Conservation (phyloP, 2,113 vertebrate species). For the Nothoprocta pentlandii region DNA sequence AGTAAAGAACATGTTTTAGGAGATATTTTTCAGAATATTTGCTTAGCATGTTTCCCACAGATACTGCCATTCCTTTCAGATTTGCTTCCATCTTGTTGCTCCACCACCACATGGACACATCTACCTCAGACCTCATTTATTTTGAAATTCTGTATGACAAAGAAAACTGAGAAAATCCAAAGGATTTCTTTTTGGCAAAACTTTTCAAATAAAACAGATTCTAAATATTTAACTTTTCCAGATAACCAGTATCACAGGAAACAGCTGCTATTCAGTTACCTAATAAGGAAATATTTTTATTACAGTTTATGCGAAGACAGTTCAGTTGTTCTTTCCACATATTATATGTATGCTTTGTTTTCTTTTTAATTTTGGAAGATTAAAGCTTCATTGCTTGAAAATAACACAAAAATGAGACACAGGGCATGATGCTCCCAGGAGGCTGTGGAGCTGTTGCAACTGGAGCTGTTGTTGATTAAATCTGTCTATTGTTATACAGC, state of each 20-base stretch:
- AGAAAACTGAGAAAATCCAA: conserved; percentile 36
- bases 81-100: not conserved
- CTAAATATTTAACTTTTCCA: conserved; percentile 72
- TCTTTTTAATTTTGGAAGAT: conserved; percentile 14
- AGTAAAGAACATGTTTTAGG: not conserved
- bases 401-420: not conserved
- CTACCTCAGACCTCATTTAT: not conserved
- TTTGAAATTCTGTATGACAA: not conserved
- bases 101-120: not conserved
- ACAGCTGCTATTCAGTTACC: conserved; percentile 27
- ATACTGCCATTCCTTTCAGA: not conserved
- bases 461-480: conserved; percentile 35
- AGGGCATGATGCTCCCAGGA: not conserved
- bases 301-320: not conserved
- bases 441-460: not conserved
- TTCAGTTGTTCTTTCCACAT: conserved; percentile 62
- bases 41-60: not conserved
- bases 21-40: not conserved
- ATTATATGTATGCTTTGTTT: not conserved
- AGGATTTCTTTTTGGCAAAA: not conserved
- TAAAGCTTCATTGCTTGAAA: not conserved
- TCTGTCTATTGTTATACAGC: conserved; percentile 6
- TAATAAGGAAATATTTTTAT: conserved; percentile 68
- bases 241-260: conserved; percentile 34
- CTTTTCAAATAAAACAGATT: conserved; percentile 50